phyloP scores from a whole-genome alignment of 2,797 vertebrate species.

The Coregonus ussuriensis region DNA sequence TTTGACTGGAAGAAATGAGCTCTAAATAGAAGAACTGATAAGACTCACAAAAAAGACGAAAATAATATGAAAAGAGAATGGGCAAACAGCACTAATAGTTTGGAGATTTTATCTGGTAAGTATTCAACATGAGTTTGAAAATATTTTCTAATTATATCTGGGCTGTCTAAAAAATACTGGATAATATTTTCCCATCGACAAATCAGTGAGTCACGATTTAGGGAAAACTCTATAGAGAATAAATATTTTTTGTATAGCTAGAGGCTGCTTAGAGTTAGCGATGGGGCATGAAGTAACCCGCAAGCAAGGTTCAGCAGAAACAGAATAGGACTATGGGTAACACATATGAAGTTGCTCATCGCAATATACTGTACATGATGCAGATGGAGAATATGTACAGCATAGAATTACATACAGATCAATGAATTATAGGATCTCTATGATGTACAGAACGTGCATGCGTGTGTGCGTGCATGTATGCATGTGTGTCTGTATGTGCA shows the following conservation, averaged over 20 bases:
- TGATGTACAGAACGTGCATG: neutral
- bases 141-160: constrained; percentile 52
- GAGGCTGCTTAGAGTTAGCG: neutral
- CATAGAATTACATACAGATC: too few relatives aligned
- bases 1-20: constrained; percentile 30
- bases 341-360: too few relatives aligned
- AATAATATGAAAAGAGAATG: constrained; percentile 26
- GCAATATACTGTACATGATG: too few relatives aligned
- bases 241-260: too few relatives aligned
- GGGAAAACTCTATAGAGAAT: too few relatives aligned
- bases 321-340: neutral
- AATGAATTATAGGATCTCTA: too few relatives aligned
- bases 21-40: constrained; percentile 32
- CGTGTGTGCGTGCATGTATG: neutral
- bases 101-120: constrained; percentile 44
- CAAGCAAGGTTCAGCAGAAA: neutral
- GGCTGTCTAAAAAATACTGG: constrained; percentile 38
- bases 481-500: constrained; percentile 25
- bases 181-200: constrained; percentile 11
- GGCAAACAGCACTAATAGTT: constrained; percentile 25
- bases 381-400: too few relatives aligned
- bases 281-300: neutral
- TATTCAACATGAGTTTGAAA: constrained; percentile 55
- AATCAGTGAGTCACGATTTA: constrained; percentile 1
- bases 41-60: constrained; percentile 29